Evolutionary conservation across 2,113 vertebrate species (phyloP), one percentile per base, ranked within the genome.

Genomic region (Corvus cornix): DNA sequence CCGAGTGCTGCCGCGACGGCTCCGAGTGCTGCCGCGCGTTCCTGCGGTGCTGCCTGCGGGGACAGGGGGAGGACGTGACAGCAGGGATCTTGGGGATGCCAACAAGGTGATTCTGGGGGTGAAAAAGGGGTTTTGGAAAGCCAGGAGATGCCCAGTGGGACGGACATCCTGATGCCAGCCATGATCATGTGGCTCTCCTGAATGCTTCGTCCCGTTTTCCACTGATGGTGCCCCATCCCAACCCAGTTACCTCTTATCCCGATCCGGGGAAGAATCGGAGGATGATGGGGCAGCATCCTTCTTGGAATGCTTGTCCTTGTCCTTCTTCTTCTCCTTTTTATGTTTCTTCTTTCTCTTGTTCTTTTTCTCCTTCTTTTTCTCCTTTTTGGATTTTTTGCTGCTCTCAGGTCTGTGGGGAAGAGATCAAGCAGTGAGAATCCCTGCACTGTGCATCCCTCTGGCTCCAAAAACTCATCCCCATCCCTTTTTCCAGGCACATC

Each of bases 281-380:
- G 95, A 88, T 0, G 97, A 98, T 0, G 97, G 28, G 1, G 60
- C 95, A 1, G 96, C 93, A 16, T 96, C 98, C 80, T 68, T 98
- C 90, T 96, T 98, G 75, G 97, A 96, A 24, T 97, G 96, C 48
- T 98, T 98, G 58, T 98, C 98, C 67, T 98, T 98, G 49, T 98
- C 98, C 62, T 98, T 98, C n/a, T 98, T 98, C 52, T 98, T 98
- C 63, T 98, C 97, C 16, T 99, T 99, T 39, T 98, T 98, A 26
- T 99, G 98, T 94, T 99, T 98, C 69, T 97, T 98, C 89, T 98
- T 99, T 31, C 98, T 98, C 69, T 98, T 98, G 37, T 98, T 98
- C 74, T 98, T 98, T 69, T 99, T 98, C 63, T 99, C 98, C 39
- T 99, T 98, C 73, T 98, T 98, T 46, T 99, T 98, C 55, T 99